These are phyloP conservation scores for Axea sp. DNA, from an alignment of 2,888 invertebrate species.

Conservation along the genomic window DNA sequence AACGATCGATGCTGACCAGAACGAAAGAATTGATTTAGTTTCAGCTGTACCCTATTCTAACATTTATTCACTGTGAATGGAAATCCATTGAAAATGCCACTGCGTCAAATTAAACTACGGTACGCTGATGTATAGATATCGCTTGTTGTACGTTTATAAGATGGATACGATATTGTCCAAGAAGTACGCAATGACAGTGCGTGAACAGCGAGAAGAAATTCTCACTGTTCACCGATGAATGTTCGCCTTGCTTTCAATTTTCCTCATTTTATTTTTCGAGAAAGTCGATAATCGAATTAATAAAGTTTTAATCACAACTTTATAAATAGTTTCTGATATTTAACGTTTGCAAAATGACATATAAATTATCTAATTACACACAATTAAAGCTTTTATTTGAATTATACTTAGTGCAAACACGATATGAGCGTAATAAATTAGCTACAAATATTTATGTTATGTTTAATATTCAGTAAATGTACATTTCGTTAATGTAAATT, in stretches of 20 bases:
- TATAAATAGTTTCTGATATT: no score
- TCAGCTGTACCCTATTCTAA: conserved; percentile 44
- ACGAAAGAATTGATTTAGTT: conserved; percentile 48
- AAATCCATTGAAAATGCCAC: conserved; percentile 45
- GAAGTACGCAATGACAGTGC: conserved; percentile 18
- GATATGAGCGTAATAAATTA: conserved; percentile 9
- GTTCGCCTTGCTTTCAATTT: neutral
- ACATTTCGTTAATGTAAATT: conserved; percentile 8
- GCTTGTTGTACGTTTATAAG: conserved; percentile 4
- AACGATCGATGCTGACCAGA: conserved; percentile 40
- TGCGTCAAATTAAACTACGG: conserved; percentile 36
- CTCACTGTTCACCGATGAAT: no score
- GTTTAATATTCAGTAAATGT: conserved; percentile 20
- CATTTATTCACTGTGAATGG: conserved; percentile 40
- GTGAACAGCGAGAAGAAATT: neutral
- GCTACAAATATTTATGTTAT: conserved; percentile 7
- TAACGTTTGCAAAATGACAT: no score
- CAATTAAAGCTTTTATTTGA: no score
- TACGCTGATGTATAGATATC: conserved; percentile 30
- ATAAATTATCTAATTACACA: no score
- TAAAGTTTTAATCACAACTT: no score
- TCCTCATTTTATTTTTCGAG: neutral
- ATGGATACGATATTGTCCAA: conserved; percentile 15
- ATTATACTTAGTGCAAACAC: neutral
- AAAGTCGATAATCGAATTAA: no score